These are phyloP conservation scores for Probosciger aterrimus DNA, from an alignment of 2,113 vertebrate species.

Conservation along the genomic window DNA sequence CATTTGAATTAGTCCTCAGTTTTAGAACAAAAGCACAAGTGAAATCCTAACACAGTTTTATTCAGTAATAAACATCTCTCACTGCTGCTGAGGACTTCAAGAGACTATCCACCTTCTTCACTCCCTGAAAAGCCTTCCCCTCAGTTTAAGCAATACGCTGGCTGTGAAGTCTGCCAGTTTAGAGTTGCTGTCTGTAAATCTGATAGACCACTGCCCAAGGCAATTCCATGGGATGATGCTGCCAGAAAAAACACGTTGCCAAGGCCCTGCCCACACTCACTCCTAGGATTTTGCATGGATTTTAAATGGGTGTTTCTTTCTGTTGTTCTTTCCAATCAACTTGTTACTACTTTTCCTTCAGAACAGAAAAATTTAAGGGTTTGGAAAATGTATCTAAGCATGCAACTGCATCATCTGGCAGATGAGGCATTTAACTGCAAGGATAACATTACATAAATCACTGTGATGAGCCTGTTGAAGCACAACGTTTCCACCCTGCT, in stretches of 20 bases:
- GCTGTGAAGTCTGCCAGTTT: neutral
- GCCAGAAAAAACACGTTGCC: neutral
- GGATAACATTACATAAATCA: neutral
- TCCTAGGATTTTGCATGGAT: neutral
- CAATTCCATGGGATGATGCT: neutral
- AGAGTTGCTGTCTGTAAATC: neutral
- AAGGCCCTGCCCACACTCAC: neutral
- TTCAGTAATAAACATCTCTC: neutral
- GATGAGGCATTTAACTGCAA: neutral
- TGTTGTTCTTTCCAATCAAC: conserved; percentile 24
- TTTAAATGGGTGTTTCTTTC: neutral
- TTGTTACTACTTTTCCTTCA: neutral
- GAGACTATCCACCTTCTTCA: neutral
- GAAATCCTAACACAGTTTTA: neutral
- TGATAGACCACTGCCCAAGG: neutral
- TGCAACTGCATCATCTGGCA: conserved; percentile 22
- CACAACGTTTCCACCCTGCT: neutral
- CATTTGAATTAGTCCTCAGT: neutral
- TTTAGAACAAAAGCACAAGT: neutral
- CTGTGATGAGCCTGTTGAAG: neutral
- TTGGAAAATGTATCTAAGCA: conserved; percentile 26
- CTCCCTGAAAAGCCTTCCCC: neutral
- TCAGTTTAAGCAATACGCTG: neutral
- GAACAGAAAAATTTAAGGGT: conserved; percentile 7
- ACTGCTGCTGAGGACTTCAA: neutral